Conservation (phyloP, 2,888 invertebrate species). For the Ypsolopha scabrella region DNA sequence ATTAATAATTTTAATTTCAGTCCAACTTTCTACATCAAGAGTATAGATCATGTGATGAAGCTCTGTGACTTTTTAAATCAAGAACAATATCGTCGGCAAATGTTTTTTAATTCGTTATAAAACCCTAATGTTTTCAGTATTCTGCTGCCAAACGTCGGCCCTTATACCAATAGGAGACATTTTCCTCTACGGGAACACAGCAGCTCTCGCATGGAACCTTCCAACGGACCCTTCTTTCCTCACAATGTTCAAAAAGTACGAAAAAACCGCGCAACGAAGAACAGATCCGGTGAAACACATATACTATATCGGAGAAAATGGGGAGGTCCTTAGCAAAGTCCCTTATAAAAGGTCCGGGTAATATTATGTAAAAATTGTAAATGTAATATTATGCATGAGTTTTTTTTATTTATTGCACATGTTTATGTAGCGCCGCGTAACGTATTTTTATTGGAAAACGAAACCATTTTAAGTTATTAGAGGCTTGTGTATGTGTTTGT, state of each 20-base stretch:
- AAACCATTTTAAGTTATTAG: too few relatives aligned
- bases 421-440: too few relatives aligned
- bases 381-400: constrained; percentile 1
- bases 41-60: too few relatives aligned
- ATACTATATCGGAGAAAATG: constrained; percentile 37
- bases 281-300: constrained; percentile 32
- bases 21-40: too few relatives aligned
- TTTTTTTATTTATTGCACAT: not conserved
- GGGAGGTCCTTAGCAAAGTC: constrained; percentile 37
- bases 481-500: too few relatives aligned
- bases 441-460: too few relatives aligned
- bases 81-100: too few relatives aligned
- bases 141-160: constrained; percentile 73
- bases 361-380: not conserved
- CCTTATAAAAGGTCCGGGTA: constrained; percentile 39
- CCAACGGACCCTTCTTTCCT: constrained; percentile 68
- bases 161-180: constrained; percentile 68
- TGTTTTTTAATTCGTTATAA: not conserved
- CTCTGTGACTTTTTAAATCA: too few relatives aligned
- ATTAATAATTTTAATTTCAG: too few relatives aligned
- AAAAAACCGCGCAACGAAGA: constrained; percentile 31
- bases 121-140: constrained; percentile 50
- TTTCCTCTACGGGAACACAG: constrained; percentile 78
- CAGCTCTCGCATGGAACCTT: constrained; percentile 80
- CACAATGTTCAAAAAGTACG: constrained; percentile 34